Evolutionary conservation across 2,797 vertebrate species (phyloP), one percentile per base, ranked within the genome.

Genomic region (Buphagus erythrorhynchus): DNA sequence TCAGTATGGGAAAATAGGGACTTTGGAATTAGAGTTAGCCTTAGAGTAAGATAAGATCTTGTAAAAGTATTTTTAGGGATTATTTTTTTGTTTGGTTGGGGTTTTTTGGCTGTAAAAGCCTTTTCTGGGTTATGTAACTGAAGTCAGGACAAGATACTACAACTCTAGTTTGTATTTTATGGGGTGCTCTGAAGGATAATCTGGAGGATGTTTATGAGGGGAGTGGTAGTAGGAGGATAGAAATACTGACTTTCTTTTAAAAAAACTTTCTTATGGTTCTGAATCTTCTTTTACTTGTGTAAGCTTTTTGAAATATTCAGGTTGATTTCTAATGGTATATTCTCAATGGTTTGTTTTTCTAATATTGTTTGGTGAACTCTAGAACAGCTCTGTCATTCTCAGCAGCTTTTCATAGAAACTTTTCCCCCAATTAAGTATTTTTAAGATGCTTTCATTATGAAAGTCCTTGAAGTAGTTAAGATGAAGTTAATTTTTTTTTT

Each of bases 31-130:
- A 63, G 55, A 76, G 24, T 73, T 81, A 90, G 35, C 40, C 68
- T 97, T 92, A n/a, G 40, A 55, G 81, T 86, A 83, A 94, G 33
- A n/a, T 63, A 40, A 61, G 84, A 74, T 42, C 52, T 90, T 94
- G 38, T 77, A 66, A 36, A 97, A 81, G 26, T 51, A 8, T 80
- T 49, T 73, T 40, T 17, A 38, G 16, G 26, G 6, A 31, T 76
- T 93, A 2, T 63, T 85, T 71, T 71, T 33, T 61, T 51, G 12
- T 48, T 74, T 24, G 2, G 0, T 59, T 35, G 8, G 15, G 1
- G 0, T 43, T 80, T 61, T 80, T 46, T 76, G 4, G 5, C 52
- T 82, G n/a, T 45, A 33, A 55, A 48, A 52, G 18, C 11, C 72
- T 69, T 45, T 71, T 74, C 45, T 93, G 71, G 75, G 35, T 35